phyloP scores from a whole-genome alignment of 2,113 vertebrate species.

The Gracilinanus agilis region DNA sequence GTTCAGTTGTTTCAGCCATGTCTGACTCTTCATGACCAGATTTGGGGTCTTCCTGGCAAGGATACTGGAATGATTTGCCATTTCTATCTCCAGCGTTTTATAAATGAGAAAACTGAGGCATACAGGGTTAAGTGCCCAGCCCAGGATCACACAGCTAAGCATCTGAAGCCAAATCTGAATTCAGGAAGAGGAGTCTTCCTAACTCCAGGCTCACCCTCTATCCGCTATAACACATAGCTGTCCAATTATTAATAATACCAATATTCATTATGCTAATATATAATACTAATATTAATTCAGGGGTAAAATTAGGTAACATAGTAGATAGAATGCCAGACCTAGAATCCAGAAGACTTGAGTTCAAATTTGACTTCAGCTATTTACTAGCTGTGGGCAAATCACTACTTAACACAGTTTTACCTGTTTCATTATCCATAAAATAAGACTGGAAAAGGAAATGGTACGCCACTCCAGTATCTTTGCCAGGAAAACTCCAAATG shows the following conservation, averaged over 20 bases:
- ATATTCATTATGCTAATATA: neutral
- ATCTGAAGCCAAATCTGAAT: no score
- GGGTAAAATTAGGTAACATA: neutral
- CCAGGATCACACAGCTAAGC: no score
- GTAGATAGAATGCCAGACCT: neutral
- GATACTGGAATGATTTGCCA: no score
- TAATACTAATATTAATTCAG: neutral
- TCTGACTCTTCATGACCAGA: no score
- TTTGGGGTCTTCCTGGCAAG: no score
- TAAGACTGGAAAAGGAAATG: neutral
- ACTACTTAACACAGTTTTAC: neutral
- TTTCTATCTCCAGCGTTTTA: no score
- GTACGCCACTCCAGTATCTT: neutral
- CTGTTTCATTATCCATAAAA: neutral
- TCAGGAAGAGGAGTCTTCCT: no score
- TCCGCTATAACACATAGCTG: no score
- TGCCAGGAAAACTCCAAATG: neutral
- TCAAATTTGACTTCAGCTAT: neutral
- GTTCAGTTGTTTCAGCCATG: no score
- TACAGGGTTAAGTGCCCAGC: no score
- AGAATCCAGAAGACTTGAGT: neutral
- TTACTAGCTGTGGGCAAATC: neutral
- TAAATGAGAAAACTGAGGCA: no score
- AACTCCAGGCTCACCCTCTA: no score
- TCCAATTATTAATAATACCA: neutral